These are phyloP conservation scores for Lagorchestes hirsutus DNA, from an alignment of 2,797 vertebrate genomes.

Conservation along the genomic window DNA sequence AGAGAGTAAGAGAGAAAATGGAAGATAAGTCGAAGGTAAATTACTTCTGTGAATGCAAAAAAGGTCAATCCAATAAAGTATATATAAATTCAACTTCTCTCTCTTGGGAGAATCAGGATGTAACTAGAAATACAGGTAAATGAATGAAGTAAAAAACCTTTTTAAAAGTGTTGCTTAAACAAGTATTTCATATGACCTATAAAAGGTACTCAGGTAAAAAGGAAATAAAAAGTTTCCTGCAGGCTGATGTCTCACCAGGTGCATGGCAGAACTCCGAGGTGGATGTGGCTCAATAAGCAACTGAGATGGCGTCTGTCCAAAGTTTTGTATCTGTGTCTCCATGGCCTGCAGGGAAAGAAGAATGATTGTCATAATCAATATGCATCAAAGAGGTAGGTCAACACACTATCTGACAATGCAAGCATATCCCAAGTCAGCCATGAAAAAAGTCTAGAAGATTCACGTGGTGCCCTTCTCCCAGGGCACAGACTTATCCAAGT, in stretches of 20 bases:
- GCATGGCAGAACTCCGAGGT: constrained; percentile 99
- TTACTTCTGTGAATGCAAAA: constrained; percentile 35
- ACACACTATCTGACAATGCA: constrained; percentile 93
- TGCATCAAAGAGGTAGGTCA: constrained; percentile 95
- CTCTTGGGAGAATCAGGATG: not conserved
- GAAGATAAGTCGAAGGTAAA: not conserved
- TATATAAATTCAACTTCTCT: constrained; percentile 2
- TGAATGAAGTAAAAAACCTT: not conserved
- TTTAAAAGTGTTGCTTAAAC: constrained; percentile 72
- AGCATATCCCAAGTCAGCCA: constrained; percentile 95
- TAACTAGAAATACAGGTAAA: not conserved
- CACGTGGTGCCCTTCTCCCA: constrained; percentile 89
- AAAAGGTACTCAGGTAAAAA: constrained; percentile 62
- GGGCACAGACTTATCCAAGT: constrained; percentile 95
- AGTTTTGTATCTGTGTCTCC: constrained; percentile 97
- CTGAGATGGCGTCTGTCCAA: constrained; percentile 99
- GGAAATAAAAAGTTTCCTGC: constrained; percentile 83
- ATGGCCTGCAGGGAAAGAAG: constrained; percentile 93
- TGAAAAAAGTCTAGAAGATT: constrained; percentile 91
- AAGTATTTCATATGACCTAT: constrained; percentile 68
- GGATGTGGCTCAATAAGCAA: constrained; percentile 99
- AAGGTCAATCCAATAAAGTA: constrained; percentile 23
- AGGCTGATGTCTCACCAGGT: constrained; percentile 95
- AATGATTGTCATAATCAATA: constrained; percentile 94
- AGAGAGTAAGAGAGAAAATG: not conserved